A percentile compares a stretch with the other conserved stretches of the same genome.
phyloP scores from a whole-genome alignment of 1,140 invertebrate genomes.

The Drosophila micromelanica region DNA sequence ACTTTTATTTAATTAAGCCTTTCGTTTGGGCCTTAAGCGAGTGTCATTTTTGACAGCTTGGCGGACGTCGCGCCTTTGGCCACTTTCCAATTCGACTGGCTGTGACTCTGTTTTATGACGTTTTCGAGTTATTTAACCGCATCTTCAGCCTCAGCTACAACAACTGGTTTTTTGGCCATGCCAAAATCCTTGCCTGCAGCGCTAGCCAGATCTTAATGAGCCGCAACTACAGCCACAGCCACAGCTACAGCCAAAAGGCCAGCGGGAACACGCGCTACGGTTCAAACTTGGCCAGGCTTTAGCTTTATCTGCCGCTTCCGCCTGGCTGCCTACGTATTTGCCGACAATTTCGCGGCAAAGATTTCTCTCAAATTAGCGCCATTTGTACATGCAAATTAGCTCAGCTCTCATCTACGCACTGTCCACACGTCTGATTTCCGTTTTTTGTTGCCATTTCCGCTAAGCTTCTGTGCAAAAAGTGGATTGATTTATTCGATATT shows the following conservation, averaged over 20 bases:
- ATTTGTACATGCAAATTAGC: conserved; percentile 73
- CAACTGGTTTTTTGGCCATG: conserved; percentile 55
- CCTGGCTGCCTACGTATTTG: conserved; percentile 37
- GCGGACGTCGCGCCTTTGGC: conserved; percentile 32
- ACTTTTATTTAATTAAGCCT: conserved; percentile 55
- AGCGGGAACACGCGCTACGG: conserved; percentile 58
- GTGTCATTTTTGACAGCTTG: conserved; percentile 47
- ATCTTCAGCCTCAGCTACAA: conserved; percentile 3
- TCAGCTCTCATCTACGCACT: conserved; percentile 65
- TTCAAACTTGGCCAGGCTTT: conserved; percentile 51
- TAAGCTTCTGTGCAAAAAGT: conserved; percentile 21
- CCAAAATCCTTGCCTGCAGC: conserved; percentile 70
- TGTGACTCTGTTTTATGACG: conserved; percentile 40
- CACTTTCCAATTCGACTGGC: conserved; percentile 46
- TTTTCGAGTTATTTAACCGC: conserved; percentile 58
- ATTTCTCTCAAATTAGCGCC: conserved; percentile 75
- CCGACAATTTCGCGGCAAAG: conserved; percentile 43
- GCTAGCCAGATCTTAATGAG: conserved; percentile 58
- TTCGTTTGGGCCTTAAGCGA: conserved; percentile 51
- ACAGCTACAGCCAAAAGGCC: conserved; percentile 29
- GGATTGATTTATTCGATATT: conserved; percentile 20
- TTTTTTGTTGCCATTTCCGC: conserved; percentile 48
- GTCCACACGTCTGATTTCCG: conserved; percentile 48
- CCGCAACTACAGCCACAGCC: conserved; percentile 1
- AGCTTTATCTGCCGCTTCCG: conserved; percentile 47